Base-by-base conservation (phyloP, 2,113 vertebrate genomes). In the Lophius piscatorius region DNA sequence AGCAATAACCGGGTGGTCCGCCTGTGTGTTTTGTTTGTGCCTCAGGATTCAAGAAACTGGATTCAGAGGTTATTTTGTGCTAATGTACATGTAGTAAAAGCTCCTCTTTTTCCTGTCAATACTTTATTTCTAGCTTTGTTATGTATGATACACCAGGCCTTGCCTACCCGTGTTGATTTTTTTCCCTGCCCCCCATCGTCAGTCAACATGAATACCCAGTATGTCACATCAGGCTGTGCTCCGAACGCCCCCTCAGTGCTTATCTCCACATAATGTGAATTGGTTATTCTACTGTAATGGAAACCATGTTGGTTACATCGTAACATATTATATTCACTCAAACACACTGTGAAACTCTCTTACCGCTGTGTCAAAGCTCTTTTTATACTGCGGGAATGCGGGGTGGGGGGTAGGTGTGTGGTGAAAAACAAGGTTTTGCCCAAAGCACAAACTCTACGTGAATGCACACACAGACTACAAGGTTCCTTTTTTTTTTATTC, bases 301-400 rank as follows among this genome's bases (percentile, higher is more conserved):
- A 90, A 91, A 89, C 86, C 81, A 81, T 70, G 87, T 83, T 84
- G 79, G 86, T 89, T 89, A 88, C 86, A 89, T 91, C 82, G 88
- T 86, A 87, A 87, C 86, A 89, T 84, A 89, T 90, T 90, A 87
- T 77, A 88, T 86, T 91, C 87, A 81, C 76, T 90, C 86, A 81
- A 88, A 81, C 86, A 87, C 76, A 86, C 89, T 90, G 86, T 90
- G 91, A 91, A 87, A 88, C 86, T 88, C 82, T 88, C 88, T 86
- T 74, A 80, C 78, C 76, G 61, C 82, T 84, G 74, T 78, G 87
- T 87, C 78, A 84, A 90, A 89, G 80, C 88, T 71, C 81, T 86
- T 88, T 90, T 90, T 77, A 81, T 90, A 72, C 70, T 51, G 79
- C 57, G 77, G 72, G 85, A 82, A 81, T 81, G 84, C 80, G 61